phyloP scores from a whole-genome alignment of 2,113 vertebrate genomes.

The Thinocorus orbignyianus region DNA sequence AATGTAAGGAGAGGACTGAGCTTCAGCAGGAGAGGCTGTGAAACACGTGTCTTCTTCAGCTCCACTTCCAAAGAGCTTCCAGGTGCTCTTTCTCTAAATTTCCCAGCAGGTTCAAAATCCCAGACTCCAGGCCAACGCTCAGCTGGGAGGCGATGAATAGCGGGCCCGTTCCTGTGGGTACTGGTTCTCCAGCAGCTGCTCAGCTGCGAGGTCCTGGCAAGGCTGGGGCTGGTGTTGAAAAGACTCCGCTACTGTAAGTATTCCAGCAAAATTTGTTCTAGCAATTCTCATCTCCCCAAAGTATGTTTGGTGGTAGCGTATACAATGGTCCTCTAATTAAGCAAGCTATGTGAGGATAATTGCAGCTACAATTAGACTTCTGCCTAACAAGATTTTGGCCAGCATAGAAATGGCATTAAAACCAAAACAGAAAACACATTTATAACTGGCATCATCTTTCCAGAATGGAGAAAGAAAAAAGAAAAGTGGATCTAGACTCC shows the following conservation, averaged over 20 bases:
- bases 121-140: not conserved
- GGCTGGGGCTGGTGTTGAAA: not conserved
- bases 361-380: constrained; percentile 40
- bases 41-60: not conserved
- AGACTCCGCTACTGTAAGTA: not conserved
- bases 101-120: not conserved
- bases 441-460: not conserved
- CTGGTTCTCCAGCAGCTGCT: not conserved
- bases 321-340: constrained; percentile 50
- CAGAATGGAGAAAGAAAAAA: not conserved
- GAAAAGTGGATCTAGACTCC: not conserved
- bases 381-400: constrained; percentile 30
- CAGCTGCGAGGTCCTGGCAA: not conserved
- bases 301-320: constrained; percentile 12
- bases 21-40: not conserved
- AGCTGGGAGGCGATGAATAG: not conserved
- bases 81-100: not conserved
- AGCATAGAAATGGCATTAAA: not conserved
- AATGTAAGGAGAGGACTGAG: not conserved
- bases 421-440: constrained; percentile 35
- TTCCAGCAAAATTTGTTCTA: constrained; percentile 36
- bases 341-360: constrained; percentile 19
- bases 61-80: not conserved
- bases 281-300: constrained; percentile 26
- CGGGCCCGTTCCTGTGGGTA: not conserved